Conservation (phyloP, 2,113 vertebrate genomes). For the Aspidoscelis tigris region DNA sequence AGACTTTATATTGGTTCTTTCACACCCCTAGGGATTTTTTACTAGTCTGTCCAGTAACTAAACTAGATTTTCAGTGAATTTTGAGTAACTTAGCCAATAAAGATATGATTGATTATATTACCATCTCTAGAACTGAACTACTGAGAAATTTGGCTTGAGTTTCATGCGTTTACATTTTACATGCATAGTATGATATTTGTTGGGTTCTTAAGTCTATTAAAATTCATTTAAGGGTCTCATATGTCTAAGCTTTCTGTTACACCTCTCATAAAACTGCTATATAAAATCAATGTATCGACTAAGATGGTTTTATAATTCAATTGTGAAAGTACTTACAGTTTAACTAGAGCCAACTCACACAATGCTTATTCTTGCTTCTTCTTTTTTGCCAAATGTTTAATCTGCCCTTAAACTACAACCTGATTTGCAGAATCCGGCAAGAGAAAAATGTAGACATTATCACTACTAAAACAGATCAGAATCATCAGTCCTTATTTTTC, state of each 20-base stretch:
- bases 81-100: neutral
- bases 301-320: neutral
- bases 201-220: neutral
- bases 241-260: neutral
- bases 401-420: neutral
- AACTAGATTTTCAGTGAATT: neutral
- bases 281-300: neutral
- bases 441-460: neutral
- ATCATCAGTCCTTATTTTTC: neutral
- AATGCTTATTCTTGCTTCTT: neutral
- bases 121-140: neutral
- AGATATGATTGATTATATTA: neutral
- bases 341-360: neutral
- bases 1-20: neutral
- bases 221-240: neutral
- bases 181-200: too few species aligned
- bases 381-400: too few species aligned
- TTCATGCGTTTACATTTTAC: neutral
- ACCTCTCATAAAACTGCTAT: neutral
- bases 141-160: neutral
- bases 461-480: neutral
- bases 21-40: neutral
- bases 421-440: neutral
- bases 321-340: neutral
- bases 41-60: neutral